Percentiles rank a stretch among this genome's conserved stretches.
phyloP scores from a whole-genome alignment of 2,113 vertebrate genomes.

The Xiphias gladius region DNA sequence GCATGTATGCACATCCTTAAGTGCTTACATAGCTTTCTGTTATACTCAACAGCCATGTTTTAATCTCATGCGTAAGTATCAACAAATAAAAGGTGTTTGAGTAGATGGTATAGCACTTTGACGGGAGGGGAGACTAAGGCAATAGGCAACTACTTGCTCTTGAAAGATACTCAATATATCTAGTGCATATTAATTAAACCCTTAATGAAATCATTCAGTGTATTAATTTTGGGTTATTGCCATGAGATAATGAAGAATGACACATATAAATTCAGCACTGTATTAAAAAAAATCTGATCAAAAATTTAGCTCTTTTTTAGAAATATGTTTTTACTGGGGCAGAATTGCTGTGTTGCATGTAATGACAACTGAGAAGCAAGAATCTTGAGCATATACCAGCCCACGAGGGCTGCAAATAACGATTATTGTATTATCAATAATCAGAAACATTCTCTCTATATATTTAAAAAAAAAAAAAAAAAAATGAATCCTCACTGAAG shows the following conservation, averaged over 20 bases:
- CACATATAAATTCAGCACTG: background rate
- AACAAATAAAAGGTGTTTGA: background rate
- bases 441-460: background rate
- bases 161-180: conserved; percentile 15
- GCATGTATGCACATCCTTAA: background rate
- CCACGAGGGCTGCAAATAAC: too few species aligned
- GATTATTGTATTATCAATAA: background rate
- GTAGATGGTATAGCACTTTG: background rate
- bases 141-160: background rate
- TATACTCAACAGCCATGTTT: conserved; percentile 7
- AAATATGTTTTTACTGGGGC: too few species aligned
- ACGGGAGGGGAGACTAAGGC: background rate
- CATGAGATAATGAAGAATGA: conserved; percentile 17
- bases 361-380: background rate
- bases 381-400: background rate
- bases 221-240: conserved; percentile 32
- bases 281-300: background rate
- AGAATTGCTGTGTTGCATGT: background rate
- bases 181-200: conserved; percentile 35
- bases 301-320: background rate
- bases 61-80: background rate
- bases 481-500: background rate
- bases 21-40: background rate
- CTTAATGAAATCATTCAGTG: conserved; percentile 15
- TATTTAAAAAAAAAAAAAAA: too few species aligned